Conservation (phyloP, 2,113 vertebrate species). For the Sinocyclocheilus maitianheensis region DNA sequence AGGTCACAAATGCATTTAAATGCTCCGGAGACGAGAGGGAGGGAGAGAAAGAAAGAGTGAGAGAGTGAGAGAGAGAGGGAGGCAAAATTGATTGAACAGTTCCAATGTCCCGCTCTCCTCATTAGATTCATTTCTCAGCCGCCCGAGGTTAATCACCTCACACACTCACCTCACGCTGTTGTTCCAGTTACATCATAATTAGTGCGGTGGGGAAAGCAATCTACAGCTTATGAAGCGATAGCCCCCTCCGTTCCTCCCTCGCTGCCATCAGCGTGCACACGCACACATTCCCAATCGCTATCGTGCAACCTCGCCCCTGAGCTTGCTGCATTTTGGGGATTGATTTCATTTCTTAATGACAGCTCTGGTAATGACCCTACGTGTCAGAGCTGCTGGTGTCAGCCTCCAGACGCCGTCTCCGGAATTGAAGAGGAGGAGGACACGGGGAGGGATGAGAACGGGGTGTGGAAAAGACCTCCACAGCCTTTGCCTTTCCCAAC, state of each 20-base stretch:
- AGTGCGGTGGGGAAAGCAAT: conserved; percentile 77
- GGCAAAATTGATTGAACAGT: conserved; percentile 64
- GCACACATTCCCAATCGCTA: conserved; percentile 33
- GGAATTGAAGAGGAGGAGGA: conserved; percentile 65
- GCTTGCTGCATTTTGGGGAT: conserved; percentile 80
- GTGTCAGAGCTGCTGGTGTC: conserved; percentile 75
- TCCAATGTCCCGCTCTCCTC: conserved; percentile 84
- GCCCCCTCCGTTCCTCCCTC: conserved; percentile 59
- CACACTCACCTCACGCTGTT: conserved; percentile 82
- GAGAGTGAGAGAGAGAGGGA: conserved; percentile 51
- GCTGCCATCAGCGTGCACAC: conserved; percentile 9
- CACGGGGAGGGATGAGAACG: background rate
- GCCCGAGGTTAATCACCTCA: conserved; percentile 90
- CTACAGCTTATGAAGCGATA: conserved; percentile 75
- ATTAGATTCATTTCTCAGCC: conserved; percentile 85
- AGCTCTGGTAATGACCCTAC: conserved; percentile 78
- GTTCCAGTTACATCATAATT: conserved; percentile 92
- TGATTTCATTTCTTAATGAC: conserved; percentile 86
- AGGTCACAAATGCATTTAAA: conserved; percentile 85
- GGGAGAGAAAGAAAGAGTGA: conserved; percentile 46
- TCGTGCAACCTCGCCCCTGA: conserved; percentile 32
- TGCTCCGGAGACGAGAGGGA: conserved; percentile 71
- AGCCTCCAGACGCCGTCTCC: conserved; percentile 62
- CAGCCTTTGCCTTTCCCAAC: conserved; percentile 69
- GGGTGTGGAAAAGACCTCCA: conserved; percentile 42